Conservation (phyloP, 2,113 vertebrate species). For the Sula dactylatra region DNA sequence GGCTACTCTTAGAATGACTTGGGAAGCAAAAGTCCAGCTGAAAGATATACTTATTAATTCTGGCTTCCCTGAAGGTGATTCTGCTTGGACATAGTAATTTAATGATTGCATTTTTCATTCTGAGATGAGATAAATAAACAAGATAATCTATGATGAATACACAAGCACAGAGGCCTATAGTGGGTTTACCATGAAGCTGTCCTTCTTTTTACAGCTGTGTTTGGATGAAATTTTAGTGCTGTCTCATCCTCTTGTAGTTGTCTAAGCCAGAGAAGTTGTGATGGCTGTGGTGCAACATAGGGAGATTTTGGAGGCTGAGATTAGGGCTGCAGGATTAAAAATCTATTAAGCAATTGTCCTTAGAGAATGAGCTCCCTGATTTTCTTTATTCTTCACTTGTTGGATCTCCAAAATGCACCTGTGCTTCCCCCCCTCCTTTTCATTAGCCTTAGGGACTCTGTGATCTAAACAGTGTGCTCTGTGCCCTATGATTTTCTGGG, state of each 20-base stretch:
- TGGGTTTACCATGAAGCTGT: background rate
- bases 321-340: background rate
- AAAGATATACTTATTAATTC: constrained; percentile 91
- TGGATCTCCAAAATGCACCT: background rate
- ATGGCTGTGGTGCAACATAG: background rate
- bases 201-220: background rate
- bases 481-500: background rate
- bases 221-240: background rate
- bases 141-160: background rate
- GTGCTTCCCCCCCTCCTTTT: background rate
- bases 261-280: background rate
- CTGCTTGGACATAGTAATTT: background rate
- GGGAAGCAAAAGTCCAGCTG: constrained; percentile 97
- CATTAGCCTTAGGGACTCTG: background rate
- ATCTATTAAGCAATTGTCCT: background rate
- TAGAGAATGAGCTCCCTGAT: background rate
- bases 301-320: background rate
- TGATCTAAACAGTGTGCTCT: background rate
- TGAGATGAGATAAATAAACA: background rate
- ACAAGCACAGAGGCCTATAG: background rate
- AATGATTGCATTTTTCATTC: background rate
- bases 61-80: constrained; percentile 92
- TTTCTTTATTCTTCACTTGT: background rate
- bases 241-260: background rate
- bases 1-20: constrained; percentile 95